These are phyloP conservation scores for Pachyseris speciosa DNA, from an alignment of 64 coral and sea anemone genomes.

Conservation along the genomic window DNA sequence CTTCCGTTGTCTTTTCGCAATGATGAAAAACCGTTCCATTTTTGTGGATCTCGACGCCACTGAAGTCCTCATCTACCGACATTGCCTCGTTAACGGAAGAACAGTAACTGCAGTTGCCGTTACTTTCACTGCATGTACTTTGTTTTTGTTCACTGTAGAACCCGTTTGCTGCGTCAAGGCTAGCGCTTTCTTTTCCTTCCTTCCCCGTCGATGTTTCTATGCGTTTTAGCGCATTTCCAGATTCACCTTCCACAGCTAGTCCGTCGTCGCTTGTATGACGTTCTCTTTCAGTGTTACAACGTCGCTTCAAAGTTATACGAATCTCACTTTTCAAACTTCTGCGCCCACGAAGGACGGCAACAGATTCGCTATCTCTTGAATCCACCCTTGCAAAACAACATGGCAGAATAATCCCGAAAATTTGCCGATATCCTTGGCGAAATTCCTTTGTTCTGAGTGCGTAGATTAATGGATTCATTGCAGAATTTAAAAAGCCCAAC, in stretches of 20 bases:
- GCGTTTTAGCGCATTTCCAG: not conserved
- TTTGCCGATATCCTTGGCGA: constrained; percentile 69
- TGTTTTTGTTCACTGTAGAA: not conserved
- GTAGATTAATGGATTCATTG: constrained; percentile 67
- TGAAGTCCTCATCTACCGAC: not conserved
- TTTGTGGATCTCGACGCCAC: not conserved
- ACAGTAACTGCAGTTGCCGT: not conserved
- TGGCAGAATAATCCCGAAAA: constrained; percentile 36
- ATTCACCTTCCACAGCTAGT: no score
- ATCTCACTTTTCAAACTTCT: constrained; percentile 1
- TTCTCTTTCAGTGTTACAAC: not conserved
- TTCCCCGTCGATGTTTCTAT: not conserved
- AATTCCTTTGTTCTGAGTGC: constrained; percentile 59
- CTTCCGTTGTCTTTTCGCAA: not conserved
- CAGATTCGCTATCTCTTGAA: not conserved
- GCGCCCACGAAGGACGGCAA: not conserved
- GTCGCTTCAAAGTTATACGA: not conserved
- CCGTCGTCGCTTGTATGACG: not conserved
- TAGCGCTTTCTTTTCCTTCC: not conserved
- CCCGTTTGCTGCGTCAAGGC: not conserved
- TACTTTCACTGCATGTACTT: not conserved
- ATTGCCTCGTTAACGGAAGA: not conserved
- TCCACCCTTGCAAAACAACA: constrained; percentile 4
- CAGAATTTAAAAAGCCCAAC: constrained; percentile 72
- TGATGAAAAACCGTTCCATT: not conserved